These are phyloP conservation scores for Halocynthia aurantium DNA, from an alignment of 23 tunicate species.

Conservation along the genomic window DNA sequence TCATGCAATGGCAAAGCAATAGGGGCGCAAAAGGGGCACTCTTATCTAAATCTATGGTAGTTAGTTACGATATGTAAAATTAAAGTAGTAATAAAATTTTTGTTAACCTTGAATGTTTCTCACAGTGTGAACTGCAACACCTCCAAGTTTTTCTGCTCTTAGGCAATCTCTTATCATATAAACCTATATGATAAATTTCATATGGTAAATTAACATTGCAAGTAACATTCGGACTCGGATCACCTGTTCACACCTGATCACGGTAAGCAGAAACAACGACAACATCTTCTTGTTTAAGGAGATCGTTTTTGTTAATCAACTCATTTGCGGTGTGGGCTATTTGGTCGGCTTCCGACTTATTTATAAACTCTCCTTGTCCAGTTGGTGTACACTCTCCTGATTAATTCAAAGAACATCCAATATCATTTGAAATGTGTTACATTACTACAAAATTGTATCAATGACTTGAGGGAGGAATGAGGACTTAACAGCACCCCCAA, in stretches of 20 bases:
- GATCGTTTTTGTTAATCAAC: not conserved
- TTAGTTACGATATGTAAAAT: too few species aligned
- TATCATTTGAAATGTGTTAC: too few species aligned
- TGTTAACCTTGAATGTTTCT: slow-evolving; percentile 5
- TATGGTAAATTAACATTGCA: not conserved
- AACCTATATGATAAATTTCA: not conserved
- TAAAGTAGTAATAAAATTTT: not conserved
- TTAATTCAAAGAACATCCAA: not conserved
- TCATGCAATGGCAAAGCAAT: too few species aligned
- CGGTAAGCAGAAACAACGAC: slow-evolving; percentile 6
- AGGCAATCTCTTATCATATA: not conserved
- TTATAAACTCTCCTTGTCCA: slow-evolving; percentile 4
- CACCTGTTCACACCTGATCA: slow-evolving; percentile 11
- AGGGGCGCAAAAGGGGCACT: too few species aligned
- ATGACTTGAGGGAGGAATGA: too few species aligned
- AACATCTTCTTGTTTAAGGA: not conserved
- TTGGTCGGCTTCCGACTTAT: slow-evolving; percentile 7
- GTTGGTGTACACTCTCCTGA: slow-evolving; percentile 11
- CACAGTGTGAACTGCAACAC: slow-evolving; percentile 10
- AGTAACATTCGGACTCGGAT: not conserved
- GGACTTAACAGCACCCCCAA: too few species aligned
- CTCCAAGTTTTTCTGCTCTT: not conserved
- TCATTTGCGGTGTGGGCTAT: not conserved
- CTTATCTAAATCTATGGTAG: too few species aligned
- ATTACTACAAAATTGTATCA: too few species aligned